Percentiles rank a stretch among this genome's conserved stretches.
Evolutionary conservation across 2,888 invertebrate species (phyloP).

Genomic region (Xanthia icteritia): DNA sequence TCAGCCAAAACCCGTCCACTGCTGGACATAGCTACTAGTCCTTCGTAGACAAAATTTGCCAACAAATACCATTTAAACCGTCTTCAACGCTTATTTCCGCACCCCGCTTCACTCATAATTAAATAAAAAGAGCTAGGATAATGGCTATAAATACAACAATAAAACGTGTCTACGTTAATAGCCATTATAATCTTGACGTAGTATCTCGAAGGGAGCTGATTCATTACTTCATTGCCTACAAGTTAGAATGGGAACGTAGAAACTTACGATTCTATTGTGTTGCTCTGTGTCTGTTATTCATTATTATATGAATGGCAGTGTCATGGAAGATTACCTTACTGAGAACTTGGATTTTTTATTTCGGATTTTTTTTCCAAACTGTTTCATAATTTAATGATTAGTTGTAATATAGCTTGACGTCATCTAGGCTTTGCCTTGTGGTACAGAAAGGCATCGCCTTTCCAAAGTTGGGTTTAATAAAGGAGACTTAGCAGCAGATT

Average conservation of each 20-base stretch:
- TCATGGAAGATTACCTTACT: constrained; percentile 6
- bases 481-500: background rate
- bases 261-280: constrained; percentile 49
- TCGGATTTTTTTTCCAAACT: background rate
- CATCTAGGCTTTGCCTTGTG: background rate
- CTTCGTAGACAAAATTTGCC: background rate
- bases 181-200: constrained; percentile 48
- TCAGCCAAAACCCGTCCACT: background rate
- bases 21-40: background rate
- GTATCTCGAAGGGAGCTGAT: constrained; percentile 46
- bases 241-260: constrained; percentile 30
- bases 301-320: constrained; percentile 23
- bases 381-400: background rate
- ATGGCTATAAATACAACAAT: constrained; percentile 17
- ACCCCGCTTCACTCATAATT: background rate
- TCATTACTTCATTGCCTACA: constrained; percentile 43
- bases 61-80: background rate
- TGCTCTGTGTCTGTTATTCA: constrained; percentile 33
- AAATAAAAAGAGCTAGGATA: background rate
- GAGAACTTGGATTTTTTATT: background rate
- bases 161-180: constrained; percentile 8
- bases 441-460: too few species aligned
- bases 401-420: background rate
- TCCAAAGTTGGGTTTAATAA: background rate
- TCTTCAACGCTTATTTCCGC: background rate